Evolutionary conservation across 2,113 vertebrate species (phyloP).

Genomic region (Stigmatopora nigra): DNA sequence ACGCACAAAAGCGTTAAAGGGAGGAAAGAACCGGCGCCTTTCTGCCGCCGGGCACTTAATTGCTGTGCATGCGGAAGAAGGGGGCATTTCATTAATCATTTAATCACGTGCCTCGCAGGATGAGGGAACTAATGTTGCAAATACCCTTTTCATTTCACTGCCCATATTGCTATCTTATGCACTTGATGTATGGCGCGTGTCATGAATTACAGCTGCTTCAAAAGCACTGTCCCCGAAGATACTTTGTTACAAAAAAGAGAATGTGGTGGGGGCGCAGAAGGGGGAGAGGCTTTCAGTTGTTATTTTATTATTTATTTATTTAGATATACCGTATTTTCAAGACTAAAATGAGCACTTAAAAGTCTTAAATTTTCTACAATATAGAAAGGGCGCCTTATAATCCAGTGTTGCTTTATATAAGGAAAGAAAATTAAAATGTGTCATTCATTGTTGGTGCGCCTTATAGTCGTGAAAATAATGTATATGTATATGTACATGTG

Average conservation of each 20-base stretch:
- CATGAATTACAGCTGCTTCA: slow-evolving; percentile 98
- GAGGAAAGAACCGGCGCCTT: slow-evolving; percentile 77
- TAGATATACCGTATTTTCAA: no score
- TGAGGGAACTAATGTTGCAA: slow-evolving; percentile 99
- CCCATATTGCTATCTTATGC: slow-evolving; percentile 96
- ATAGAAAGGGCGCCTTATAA: no score
- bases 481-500: no score
- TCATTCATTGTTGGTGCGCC: no score
- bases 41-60: slow-evolving; percentile 92
- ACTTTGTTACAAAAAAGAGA: slow-evolving; percentile 73
- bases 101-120: slow-evolving; percentile 99
- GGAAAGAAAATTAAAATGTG: no score
- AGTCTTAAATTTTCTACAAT: no score
- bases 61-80: slow-evolving; percentile 85
- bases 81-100: slow-evolving; percentile 99
- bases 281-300: slow-evolving; percentile 69
- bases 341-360: no score
- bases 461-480: no score
- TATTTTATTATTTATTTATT: no score
- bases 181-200: slow-evolving; percentile 99
- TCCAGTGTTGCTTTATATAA: no score
- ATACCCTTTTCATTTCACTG: slow-evolving; percentile 99
- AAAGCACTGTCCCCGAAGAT: slow-evolving; percentile 92
- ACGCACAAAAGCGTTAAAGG: slow-evolving; percentile 68
- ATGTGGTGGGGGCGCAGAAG: not conserved